Conservation (phyloP, 2,113 vertebrate species). For the Eretmodus cyanostictus region DNA sequence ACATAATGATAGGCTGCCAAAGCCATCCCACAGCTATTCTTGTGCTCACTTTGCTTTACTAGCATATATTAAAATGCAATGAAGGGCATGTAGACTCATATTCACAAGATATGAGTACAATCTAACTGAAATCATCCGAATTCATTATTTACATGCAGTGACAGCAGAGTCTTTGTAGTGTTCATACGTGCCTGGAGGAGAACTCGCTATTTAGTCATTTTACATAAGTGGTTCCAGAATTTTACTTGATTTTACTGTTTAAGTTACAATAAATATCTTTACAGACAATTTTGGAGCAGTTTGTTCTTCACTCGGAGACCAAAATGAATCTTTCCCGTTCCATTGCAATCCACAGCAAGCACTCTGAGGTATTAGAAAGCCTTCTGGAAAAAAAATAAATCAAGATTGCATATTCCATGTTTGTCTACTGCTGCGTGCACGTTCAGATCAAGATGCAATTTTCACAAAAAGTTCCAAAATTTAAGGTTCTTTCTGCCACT, state of each 20-base stretch:
- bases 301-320: background rate
- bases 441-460: background rate
- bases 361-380: background rate
- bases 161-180: background rate
- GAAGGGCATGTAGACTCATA: background rate
- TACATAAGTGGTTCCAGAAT: background rate
- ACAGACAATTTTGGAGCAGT: background rate
- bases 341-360: background rate
- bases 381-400: background rate
- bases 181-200: background rate
- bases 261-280: background rate
- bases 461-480: background rate
- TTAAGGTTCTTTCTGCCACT: background rate
- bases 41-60: background rate
- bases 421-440: no score
- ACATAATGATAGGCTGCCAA: background rate
- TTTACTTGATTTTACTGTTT: background rate
- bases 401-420: background rate
- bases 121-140: background rate
- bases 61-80: background rate
- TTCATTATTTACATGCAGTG: background rate
- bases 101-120: background rate
- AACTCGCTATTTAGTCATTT: background rate
- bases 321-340: background rate
- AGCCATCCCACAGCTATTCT: background rate